Evolutionary conservation across 2,888 invertebrate species (phyloP), one percentile per base, ranked within the genome.

Genomic region (Hydriomena furcata): DNA sequence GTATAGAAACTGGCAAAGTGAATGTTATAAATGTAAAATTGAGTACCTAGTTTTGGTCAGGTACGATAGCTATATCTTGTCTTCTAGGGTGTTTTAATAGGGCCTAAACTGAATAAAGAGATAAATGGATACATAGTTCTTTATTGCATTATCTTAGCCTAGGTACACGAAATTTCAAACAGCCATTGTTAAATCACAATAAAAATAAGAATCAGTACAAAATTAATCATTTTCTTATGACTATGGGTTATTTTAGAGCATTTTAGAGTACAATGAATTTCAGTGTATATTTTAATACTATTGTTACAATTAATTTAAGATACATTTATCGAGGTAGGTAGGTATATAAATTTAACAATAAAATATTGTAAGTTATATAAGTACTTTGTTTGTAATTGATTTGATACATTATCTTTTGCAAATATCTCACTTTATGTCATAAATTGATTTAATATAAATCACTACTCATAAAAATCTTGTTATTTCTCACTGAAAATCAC

Each of bases 31-130:
- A 23, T 23, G 6, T 23, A 30, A 30, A n/a, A 31, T 31, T 31
- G 13, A 3, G 13, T 31, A 31, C 13, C 31, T 31, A 31, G 11
- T 11, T 7, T 31, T 13, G 3, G 13, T 13, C 6, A 4, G 5
- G n/a, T n/a, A n/a, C n/a, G n/a, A n/a, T 30, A 13, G n/a, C 7
- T 1, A 13, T 12, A 7, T 23, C 7, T 21, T 20, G 8, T 7
- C 34, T 12, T 36, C 17, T 40, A 35, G 52, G 42, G 47, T 44
- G 20, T 20, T 34, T 45, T 27, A 20, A 31, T 48, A 61, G 61
- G 61, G 58, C 61, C 61, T 58, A 58, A 60, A 55, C 51, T 51
- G 58, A 61, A 61, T 61, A 61, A 61, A 61, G 58, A 58, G 58
- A 61, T 58, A 52, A 35, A 57, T 55, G 49, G 48, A 58, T 55